Conservation (phyloP, 2,797 vertebrate species). For the Paramormyrops hopkinsi region DNA sequence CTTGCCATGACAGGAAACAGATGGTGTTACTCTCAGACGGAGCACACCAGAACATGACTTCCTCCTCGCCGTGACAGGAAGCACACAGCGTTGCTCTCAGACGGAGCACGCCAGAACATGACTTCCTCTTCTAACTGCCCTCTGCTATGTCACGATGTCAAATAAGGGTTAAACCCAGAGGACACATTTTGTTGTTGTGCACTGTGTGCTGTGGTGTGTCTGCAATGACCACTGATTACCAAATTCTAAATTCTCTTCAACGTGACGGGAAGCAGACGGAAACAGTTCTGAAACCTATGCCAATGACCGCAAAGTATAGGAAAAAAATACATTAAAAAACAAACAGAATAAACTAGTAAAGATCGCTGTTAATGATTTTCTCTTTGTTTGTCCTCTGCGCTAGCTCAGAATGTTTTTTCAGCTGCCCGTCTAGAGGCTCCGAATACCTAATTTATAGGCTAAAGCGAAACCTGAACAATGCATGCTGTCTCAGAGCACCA, state of each 20-base stretch:
- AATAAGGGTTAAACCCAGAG: neutral
- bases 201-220: neutral
- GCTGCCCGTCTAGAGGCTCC: neutral
- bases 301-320: neutral
- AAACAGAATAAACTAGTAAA: neutral
- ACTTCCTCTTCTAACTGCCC: neutral
- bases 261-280: neutral
- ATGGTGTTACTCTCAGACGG: neutral
- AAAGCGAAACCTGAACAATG: neutral
- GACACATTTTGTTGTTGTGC: neutral
- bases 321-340: constrained; percentile 1
- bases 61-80: neutral
- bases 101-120: neutral
- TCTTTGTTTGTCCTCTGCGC: neutral
- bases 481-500: neutral
- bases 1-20: neutral
- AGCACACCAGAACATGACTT: neutral
- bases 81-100: neutral
- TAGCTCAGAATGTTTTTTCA: neutral
- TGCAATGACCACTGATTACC: neutral
- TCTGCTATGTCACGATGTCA: neutral
- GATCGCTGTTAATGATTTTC: neutral
- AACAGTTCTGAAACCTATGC: neutral
- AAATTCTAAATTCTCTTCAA: neutral
- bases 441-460: neutral